Evolutionary conservation across 2,113 vertebrate genomes (phyloP).

Genomic region (Phrynosoma blainvillii): DNA sequence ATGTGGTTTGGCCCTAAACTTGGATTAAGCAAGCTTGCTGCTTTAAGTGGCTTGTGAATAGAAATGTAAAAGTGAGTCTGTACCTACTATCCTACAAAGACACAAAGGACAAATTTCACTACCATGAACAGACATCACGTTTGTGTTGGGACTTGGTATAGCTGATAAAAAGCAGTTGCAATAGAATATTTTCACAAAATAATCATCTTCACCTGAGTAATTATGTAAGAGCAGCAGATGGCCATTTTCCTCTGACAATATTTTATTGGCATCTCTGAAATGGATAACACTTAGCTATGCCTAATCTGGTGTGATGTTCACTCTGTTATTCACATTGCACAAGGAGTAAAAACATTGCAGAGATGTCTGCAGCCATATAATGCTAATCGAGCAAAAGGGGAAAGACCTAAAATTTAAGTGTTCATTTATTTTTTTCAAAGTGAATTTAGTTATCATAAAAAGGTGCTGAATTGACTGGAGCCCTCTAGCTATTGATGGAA

Average conservation of each 20-base stretch:
- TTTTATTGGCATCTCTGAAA: conserved; percentile 46
- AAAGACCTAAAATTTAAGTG: neutral
- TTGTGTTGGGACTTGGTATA: conserved; percentile 5
- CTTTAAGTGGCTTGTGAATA: neutral
- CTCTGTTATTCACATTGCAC: conserved; percentile 33
- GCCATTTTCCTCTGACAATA: conserved; percentile 31
- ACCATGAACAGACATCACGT: conserved; percentile 1
- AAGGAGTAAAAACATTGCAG: conserved; percentile 12
- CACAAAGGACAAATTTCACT: conserved; percentile 26
- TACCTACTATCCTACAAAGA: neutral
- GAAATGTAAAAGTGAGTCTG: neutral
- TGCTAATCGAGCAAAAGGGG: conserved; percentile 23
- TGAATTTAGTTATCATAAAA: conserved; percentile 36
- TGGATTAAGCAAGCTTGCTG: neutral
- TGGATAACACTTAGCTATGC: conserved; percentile 33
- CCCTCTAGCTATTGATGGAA: conserved; percentile 24
- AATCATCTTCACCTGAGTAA: conserved; percentile 43
- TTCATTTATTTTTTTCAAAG: conserved; percentile 15
- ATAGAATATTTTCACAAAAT: conserved; percentile 30
- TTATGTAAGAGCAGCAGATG: conserved; percentile 41
- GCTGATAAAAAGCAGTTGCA: conserved; percentile 5
- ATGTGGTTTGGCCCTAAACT: neutral
- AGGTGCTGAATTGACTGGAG: conserved; percentile 25
- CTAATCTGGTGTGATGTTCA: conserved; percentile 23
- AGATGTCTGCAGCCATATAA: conserved; percentile 9